A percentile compares a stretch with the other conserved stretches of the same genome.
phyloP scores from a whole-genome alignment of 2,888 invertebrate genomes.

The Capitulum mitella region DNA sequence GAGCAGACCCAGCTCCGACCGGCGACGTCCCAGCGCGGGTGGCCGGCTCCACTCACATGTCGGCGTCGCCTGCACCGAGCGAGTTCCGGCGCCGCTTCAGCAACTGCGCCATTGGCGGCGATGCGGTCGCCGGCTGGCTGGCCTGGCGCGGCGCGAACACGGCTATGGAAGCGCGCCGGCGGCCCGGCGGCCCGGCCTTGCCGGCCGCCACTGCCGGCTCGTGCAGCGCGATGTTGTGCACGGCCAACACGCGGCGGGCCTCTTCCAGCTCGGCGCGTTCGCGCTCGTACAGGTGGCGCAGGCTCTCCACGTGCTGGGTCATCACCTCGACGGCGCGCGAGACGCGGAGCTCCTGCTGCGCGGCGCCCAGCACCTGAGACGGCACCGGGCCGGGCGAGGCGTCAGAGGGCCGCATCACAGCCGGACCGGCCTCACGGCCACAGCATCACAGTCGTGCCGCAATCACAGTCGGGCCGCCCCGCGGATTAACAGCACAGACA shows the following conservation, averaged over 20 bases:
- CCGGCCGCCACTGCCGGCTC: background rate
- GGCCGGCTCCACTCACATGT: background rate
- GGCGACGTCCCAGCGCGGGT: no score
- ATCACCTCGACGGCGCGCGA: constrained; percentile 53
- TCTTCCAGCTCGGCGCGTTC: constrained; percentile 53
- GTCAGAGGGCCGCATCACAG: background rate
- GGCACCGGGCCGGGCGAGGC: background rate
- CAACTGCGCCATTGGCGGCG: background rate
- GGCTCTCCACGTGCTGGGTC: constrained; percentile 53
- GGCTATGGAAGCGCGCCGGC: constrained; percentile 9
- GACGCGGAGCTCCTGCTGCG: constrained; percentile 53
- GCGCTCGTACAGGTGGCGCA: constrained; percentile 51
- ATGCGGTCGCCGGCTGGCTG: background rate
- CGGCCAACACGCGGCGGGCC: constrained; percentile 39
- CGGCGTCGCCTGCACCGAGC: constrained; percentile 1
- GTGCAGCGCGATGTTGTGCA: constrained; percentile 8
- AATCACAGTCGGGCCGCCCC: no score
- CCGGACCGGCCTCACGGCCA: background rate
- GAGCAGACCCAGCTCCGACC: no score
- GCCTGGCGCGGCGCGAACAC: background rate
- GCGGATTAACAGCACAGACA: no score
- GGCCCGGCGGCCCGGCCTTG: background rate
- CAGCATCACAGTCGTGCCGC: no score
- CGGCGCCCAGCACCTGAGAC: constrained; percentile 48
- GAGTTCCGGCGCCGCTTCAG: background rate